These are phyloP conservation scores for Dufourea novaeangliae DNA, from an alignment of 1,140 invertebrate species.

Conservation along the genomic window DNA sequence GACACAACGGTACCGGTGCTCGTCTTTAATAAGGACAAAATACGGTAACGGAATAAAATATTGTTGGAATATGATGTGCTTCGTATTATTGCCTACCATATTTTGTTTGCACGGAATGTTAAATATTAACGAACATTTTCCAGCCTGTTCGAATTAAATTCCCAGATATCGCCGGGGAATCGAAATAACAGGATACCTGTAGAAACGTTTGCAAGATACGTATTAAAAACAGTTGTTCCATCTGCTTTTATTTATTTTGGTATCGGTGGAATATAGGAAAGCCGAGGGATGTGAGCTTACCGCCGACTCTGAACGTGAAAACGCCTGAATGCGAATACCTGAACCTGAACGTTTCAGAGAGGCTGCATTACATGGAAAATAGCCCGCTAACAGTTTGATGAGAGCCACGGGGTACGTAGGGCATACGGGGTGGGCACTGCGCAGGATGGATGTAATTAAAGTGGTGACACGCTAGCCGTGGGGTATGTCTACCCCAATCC, in stretches of 20 bases:
- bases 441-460: slow-evolving; percentile 79
- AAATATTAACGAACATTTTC: slow-evolving; percentile 39
- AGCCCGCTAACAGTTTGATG: slow-evolving; percentile 69
- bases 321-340: slow-evolving; percentile 54
- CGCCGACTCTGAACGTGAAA: slow-evolving; percentile 27
- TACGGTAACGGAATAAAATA: slow-evolving; percentile 17
- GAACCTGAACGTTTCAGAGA: slow-evolving; percentile 64
- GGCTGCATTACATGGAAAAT: slow-evolving; percentile 67
- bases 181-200: slow-evolving; percentile 1
- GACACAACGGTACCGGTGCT: background rate
- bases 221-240: slow-evolving; percentile 22
- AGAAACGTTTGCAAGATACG: background rate
- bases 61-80: slow-evolving; percentile 10
- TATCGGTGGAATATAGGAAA: slow-evolving; percentile 35
- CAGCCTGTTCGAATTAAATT: slow-evolving; percentile 12
- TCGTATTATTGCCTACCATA: background rate
- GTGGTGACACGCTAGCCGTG: slow-evolving; percentile 77
- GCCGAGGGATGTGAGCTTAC: slow-evolving; percentile 6
- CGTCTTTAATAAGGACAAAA: slow-evolving; percentile 20
- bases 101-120: slow-evolving; percentile 21
- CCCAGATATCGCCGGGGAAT: background rate
- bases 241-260: slow-evolving; percentile 23
- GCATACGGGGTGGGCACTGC: slow-evolving; percentile 61
- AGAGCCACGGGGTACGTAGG: slow-evolving; percentile 65
- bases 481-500: slow-evolving; percentile 73